These are phyloP conservation scores for Xestia xanthographa DNA, from an alignment of 2,888 invertebrate genomes.

Conservation along the genomic window DNA sequence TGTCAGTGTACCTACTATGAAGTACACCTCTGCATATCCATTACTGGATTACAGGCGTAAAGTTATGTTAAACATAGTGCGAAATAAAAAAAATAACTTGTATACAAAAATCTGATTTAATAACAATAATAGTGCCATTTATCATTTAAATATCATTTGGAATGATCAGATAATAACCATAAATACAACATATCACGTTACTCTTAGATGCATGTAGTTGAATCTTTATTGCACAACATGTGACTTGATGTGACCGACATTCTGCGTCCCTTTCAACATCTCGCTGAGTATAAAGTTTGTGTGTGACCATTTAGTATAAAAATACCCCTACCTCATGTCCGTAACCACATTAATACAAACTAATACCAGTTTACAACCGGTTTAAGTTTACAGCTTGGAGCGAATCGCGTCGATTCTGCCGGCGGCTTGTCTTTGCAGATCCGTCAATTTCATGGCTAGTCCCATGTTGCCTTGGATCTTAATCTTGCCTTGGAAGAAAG, in stretches of 20 bases:
- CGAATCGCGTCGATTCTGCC: conserved; percentile 93
- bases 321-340: conserved; percentile 78
- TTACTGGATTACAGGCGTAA: background rate
- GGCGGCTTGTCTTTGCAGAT: conserved; percentile 94
- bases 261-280: conserved; percentile 30
- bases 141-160: conserved; percentile 73
- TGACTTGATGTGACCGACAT: conserved; percentile 39
- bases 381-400: conserved; percentile 92
- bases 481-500: conserved; percentile 98
- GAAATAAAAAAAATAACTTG: conserved; percentile 11
- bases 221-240: conserved; percentile 51
- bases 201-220: conserved; percentile 34
- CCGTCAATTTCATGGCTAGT: conserved; percentile 97
- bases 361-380: conserved; percentile 67
- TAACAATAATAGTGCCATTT: conserved; percentile 74
- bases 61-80: background rate
- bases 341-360: conserved; percentile 72
- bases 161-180: conserved; percentile 77
- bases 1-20: background rate
- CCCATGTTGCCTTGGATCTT: conserved; percentile 99
- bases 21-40: background rate
- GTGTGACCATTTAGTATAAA: conserved; percentile 67
- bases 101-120: conserved; percentile 72
- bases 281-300: conserved; percentile 40
- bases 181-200: conserved; percentile 62